Conservation (phyloP, 2,888 invertebrate genomes). For the Thereva nobilitata region DNA sequence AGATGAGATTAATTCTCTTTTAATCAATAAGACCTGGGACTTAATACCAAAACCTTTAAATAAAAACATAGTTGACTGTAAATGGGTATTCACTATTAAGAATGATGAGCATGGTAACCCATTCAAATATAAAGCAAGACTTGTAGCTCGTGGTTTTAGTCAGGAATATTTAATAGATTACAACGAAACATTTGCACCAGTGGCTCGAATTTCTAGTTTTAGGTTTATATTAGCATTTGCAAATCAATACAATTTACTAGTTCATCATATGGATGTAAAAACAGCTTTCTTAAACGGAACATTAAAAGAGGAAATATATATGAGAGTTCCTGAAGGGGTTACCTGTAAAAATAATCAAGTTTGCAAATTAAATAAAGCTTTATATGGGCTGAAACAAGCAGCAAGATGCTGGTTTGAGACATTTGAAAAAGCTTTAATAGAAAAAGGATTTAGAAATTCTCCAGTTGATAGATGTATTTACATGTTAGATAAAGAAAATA, state of each 20-base stretch:
- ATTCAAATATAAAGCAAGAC: constrained; percentile 40
- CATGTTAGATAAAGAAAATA: constrained; percentile 36
- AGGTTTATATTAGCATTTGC: constrained; percentile 40
- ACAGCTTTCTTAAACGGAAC: constrained; percentile 42
- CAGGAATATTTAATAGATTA: constrained; percentile 41
- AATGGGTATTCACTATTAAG: constrained; percentile 44
- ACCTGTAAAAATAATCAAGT: constrained; percentile 31
- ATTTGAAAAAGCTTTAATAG: constrained; percentile 39
- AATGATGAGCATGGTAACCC: constrained; percentile 38
- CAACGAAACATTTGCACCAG: too few relatives aligned
- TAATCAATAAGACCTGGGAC: constrained; percentile 43
- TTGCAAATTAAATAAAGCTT: constrained; percentile 40
- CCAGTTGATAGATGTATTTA: constrained; percentile 43
- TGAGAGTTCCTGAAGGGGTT: constrained; percentile 38
- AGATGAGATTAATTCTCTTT: constrained; percentile 44
- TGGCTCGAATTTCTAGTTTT: constrained; percentile 41
- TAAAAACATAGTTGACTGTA: constrained; percentile 44
- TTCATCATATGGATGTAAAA: constrained; percentile 42
- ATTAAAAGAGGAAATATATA: constrained; percentile 43
- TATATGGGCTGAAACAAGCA: constrained; percentile 42
- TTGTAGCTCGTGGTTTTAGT: constrained; percentile 40
- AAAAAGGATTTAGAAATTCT: constrained; percentile 40
- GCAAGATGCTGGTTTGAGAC: constrained; percentile 39
- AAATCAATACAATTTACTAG: constrained; percentile 40
- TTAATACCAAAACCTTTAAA: constrained; percentile 40